phyloP scores from a whole-genome alignment of 2,888 invertebrate genomes.

The Zaprionus obscuricornis region DNA sequence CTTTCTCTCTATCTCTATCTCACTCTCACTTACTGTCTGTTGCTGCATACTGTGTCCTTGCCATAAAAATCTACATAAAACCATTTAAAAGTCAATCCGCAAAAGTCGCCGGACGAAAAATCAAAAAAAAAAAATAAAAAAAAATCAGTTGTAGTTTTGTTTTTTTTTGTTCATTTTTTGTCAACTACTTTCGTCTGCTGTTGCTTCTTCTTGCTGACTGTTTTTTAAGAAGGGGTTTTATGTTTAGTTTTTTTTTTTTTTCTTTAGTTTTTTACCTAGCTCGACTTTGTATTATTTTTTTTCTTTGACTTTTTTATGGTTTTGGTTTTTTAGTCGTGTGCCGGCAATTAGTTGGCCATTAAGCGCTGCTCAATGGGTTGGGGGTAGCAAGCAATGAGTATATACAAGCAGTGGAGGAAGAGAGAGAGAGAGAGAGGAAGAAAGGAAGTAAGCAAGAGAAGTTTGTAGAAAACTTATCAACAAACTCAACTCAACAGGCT shows the following conservation, averaged over 20 bases:
- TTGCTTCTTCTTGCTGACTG: neutral
- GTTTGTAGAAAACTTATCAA: neutral
- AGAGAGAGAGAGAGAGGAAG: no score
- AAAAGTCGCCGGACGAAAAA: slow-evolving; percentile 50
- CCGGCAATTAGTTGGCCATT: slow-evolving; percentile 67
- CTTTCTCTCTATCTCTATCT: no score
- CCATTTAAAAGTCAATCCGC: slow-evolving; percentile 80
- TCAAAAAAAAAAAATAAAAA: slow-evolving; percentile 2
- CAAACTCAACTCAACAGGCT: slow-evolving; percentile 40
- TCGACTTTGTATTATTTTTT: slow-evolving; percentile 9
- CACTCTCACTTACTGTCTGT: no score
- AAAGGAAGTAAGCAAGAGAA: no score
- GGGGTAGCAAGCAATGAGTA: neutral
- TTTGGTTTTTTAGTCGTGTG: slow-evolving; percentile 67
- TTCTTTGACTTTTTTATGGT: slow-evolving; percentile 42
- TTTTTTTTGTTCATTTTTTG: neutral
- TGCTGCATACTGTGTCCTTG: slow-evolving; percentile 52
- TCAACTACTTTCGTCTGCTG: no score
- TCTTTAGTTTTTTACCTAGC: slow-evolving; percentile 38
- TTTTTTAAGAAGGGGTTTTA: slow-evolving; percentile 60
- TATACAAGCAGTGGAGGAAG: no score
- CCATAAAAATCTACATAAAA: slow-evolving; percentile 77
- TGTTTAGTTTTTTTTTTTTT: slow-evolving; percentile 8
- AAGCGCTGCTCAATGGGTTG: slow-evolving; percentile 33
- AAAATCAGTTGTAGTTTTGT: neutral